Base-by-base conservation (phyloP, 1,140 invertebrate genomes). In the Epicauta chinensis region DNA sequence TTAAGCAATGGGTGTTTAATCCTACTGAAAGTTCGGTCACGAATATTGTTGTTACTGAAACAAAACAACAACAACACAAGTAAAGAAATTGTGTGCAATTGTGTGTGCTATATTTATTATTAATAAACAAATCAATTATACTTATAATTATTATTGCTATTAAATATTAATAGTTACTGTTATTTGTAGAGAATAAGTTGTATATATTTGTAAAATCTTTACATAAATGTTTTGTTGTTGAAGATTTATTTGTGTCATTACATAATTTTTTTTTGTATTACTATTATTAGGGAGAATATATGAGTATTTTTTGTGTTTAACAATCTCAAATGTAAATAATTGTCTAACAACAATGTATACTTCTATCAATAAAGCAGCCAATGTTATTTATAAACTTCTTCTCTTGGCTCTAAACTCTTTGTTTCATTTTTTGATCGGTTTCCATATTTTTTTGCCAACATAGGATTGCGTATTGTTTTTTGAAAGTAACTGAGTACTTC, bases 1-100 rank as follows among this genome's bases (percentile, higher is more conserved):
- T 69, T 57, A 67, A 68, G 32, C 68, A 70, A 43, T 70, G 68
- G 68, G 68, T 70, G 7, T 70, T 70, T 40, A 68, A 64, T 47
- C 66, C 67, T 9, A 53, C 51, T 10, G 63, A 60, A 43, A 60
- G 56, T 43, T 49, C 52, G 10, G 59, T 65, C 14, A 67, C 63
- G 3, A 68, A 68, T 56, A 61, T 68, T 31, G 55, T 58, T 9
- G 61, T 68, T 11, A 54, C 58, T 16, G 58, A 65, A n/a, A 56
- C 54, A 23, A 65, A 65, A 47, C 49, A 48, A 30, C 51, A 58
- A 9, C 36, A 51, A 31, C 51, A 42, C 44, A 44, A 37, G 30
- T 43, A 37, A 11, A 23, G 12, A 36, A 36, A 15, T 35, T 48
- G 16, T 5, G 35, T 50, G 42, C 12, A 44, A 32, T 32, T 3